Conservation (phyloP, 2,113 vertebrate genomes). For the Xyrauchen texanus region DNA sequence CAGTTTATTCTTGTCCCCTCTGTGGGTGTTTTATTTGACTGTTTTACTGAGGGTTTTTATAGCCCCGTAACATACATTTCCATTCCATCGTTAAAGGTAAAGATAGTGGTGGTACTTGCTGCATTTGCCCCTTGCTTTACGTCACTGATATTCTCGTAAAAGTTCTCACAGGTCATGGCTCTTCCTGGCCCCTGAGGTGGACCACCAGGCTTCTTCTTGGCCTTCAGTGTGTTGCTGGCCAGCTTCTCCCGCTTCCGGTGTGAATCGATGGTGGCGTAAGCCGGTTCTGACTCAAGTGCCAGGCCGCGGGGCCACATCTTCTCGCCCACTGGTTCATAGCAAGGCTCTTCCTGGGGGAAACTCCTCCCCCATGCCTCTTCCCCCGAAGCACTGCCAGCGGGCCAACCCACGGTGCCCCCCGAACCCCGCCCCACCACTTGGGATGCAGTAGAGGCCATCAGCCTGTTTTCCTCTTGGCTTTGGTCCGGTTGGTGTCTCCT, state of each 20-base stretch:
- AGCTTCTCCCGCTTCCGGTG: slow-evolving; percentile 71
- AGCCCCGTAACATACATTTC: slow-evolving; percentile 82
- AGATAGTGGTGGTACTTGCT: slow-evolving; percentile 78
- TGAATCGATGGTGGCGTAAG: slow-evolving; percentile 71
- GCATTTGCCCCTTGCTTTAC: slow-evolving; percentile 70
- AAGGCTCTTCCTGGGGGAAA: slow-evolving; percentile 69
- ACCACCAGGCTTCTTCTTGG: slow-evolving; percentile 65
- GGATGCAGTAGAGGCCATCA: slow-evolving; percentile 64
- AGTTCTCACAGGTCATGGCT: slow-evolving; percentile 72
- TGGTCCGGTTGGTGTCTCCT: slow-evolving; percentile 64
- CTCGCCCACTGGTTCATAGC: slow-evolving; percentile 73
- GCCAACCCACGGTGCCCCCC: slow-evolving; percentile 25
- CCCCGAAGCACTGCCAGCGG: slow-evolving; percentile 41
- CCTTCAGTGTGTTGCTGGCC: slow-evolving; percentile 65
- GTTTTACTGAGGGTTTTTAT: slow-evolving; percentile 53
- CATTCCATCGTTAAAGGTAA: slow-evolving; percentile 80
- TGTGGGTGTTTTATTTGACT: not conserved
- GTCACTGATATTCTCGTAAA: slow-evolving; percentile 78
- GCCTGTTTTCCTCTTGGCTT: slow-evolving; percentile 35
- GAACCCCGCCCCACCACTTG: slow-evolving; percentile 58
- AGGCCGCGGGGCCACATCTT: slow-evolving; percentile 64
- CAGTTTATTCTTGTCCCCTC: not conserved
- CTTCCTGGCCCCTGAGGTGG: slow-evolving; percentile 51
- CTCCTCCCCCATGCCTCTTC: slow-evolving; percentile 64
- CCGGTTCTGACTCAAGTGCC: slow-evolving; percentile 66